Conservation (phyloP, 2,113 vertebrate species). For the Pithys albifrons region DNA sequence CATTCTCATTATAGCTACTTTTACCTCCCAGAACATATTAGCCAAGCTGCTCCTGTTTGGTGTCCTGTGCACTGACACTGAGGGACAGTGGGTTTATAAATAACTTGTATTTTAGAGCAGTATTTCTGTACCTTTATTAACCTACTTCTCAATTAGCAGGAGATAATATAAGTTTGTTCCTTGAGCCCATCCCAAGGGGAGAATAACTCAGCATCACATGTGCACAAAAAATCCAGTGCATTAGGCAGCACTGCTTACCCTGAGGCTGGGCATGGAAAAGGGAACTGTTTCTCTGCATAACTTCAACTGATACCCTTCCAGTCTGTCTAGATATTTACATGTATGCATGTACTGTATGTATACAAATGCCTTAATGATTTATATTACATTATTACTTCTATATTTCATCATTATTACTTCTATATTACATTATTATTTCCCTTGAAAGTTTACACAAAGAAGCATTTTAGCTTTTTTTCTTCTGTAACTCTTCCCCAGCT, state of each 20-base stretch:
- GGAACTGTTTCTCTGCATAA: background rate
- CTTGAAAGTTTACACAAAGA: background rate
- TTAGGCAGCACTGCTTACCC: background rate
- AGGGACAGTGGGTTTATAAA: conserved; percentile 29
- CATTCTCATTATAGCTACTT: background rate
- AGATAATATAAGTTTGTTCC: conserved; percentile 28
- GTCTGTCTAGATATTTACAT: background rate
- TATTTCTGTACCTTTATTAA: conserved; percentile 28
- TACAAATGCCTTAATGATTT: background rate
- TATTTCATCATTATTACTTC: too few relatives aligned
- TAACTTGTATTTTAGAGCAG: background rate
- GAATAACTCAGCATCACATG: background rate
- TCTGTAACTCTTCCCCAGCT: background rate
- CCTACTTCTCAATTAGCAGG: conserved; percentile 35
- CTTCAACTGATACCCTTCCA: background rate
- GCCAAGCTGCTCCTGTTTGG: background rate
- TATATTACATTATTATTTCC: background rate
- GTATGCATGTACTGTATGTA: too few relatives aligned
- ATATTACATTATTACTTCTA: background rate
- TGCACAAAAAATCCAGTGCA: background rate
- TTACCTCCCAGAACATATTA: background rate
- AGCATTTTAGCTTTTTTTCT: background rate
- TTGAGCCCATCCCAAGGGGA: background rate
- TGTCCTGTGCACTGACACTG: background rate
- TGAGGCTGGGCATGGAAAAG: background rate